Conservation (phyloP, 2,888 invertebrate species). For the Pimpla rufipes region DNA sequence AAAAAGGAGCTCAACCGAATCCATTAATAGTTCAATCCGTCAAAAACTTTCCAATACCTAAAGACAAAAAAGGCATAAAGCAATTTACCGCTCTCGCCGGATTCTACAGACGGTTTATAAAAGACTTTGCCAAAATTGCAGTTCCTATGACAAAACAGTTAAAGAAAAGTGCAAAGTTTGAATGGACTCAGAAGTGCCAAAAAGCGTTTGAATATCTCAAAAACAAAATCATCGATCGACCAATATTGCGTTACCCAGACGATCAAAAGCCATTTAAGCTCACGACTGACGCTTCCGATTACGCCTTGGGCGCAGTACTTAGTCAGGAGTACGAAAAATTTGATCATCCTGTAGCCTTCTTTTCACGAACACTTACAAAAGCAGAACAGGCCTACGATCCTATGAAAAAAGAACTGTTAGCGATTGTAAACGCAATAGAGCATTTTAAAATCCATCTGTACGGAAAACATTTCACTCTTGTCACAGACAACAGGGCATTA, state of each 20-base stretch:
- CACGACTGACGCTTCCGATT: conserved; percentile 60
- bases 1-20: not conserved
- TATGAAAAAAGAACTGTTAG: not conserved
- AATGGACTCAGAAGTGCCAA: conserved; percentile 1
- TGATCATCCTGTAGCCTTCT: conserved; percentile 76
- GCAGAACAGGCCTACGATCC: no score
- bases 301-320: conserved; percentile 73
- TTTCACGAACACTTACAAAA: conserved; percentile 76
- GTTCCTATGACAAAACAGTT: not conserved
- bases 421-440: not conserved
- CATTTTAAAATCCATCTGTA: conserved; percentile 22
- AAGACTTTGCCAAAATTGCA: conserved; percentile 45
- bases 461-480: conserved; percentile 17
- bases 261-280: conserved; percentile 48
- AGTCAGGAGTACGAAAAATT: conserved; percentile 74
- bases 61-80: no score
- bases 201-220: no score
- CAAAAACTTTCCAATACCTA: conserved; percentile 55
- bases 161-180: not conserved
- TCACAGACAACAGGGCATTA: no score
- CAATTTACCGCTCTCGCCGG: conserved; percentile 49
- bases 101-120: conserved; percentile 61
- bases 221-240: conserved; percentile 38
- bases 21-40: not conserved
- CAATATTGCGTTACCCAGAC: not conserved